Conservation (phyloP, 2,113 vertebrate genomes). For the Planiliza haematocheilus region DNA sequence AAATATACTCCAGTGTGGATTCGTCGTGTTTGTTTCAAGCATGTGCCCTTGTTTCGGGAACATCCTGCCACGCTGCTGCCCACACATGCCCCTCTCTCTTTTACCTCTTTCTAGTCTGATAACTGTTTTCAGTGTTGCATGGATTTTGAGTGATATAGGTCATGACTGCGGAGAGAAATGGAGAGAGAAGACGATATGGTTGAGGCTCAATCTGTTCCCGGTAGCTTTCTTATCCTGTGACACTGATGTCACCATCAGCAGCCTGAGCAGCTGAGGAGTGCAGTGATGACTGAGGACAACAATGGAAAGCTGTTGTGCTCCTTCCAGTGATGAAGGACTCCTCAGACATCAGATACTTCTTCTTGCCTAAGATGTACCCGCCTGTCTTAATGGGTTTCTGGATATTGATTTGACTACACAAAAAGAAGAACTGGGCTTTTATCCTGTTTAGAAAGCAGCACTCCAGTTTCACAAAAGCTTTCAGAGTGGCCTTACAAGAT, state of each 20-base stretch:
- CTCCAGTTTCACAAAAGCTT: conserved; percentile 73
- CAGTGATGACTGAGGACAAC: conserved; percentile 56
- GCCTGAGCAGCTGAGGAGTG: conserved; percentile 58
- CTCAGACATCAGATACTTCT: conserved; percentile 71
- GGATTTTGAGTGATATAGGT: conserved; percentile 25
- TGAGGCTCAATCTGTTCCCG: conserved; percentile 55
- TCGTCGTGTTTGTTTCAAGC: conserved; percentile 49
- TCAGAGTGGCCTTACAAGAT: conserved; percentile 53
- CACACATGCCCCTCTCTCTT: conserved; percentile 25
- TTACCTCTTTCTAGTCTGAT: conserved; percentile 29
- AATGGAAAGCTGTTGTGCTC: conserved; percentile 57
- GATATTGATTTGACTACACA: conserved; percentile 81
- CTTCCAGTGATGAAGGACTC: conserved; percentile 47
- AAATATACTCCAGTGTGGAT: conserved; percentile 73
- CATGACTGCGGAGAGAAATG: neutral
- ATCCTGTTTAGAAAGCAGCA: conserved; percentile 73
- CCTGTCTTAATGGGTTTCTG: conserved; percentile 77
- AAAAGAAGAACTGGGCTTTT: conserved; percentile 77
- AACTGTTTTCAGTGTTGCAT: conserved; percentile 11
- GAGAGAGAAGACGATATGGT: conserved; percentile 9
- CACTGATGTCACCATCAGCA: conserved; percentile 70
- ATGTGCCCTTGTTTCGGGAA: conserved; percentile 56
- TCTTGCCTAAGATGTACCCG: conserved; percentile 63
- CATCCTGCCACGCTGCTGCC: conserved; percentile 34
- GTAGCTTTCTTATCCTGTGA: conserved; percentile 61